Evolutionary conservation across 1,140 invertebrate genomes (phyloP).

Genomic region (Bilobella aurantiaca): DNA sequence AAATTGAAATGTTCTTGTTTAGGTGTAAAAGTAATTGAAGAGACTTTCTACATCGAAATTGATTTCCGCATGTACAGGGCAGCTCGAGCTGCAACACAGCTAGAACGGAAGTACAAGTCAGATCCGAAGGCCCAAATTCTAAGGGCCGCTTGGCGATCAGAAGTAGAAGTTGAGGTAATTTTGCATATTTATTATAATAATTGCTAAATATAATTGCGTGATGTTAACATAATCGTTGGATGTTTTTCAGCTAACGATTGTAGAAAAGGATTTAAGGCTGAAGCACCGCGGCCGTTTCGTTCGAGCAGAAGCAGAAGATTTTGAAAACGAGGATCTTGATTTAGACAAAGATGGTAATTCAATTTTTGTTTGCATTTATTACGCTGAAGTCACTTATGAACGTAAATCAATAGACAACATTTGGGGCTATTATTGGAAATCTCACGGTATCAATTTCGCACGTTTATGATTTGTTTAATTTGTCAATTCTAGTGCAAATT

Average conservation of each 20-base stretch:
- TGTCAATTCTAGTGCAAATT: too few relatives aligned
- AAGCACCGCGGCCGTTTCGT: background rate
- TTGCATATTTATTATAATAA: too few relatives aligned
- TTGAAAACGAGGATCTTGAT: constrained; percentile 1
- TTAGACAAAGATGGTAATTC: background rate
- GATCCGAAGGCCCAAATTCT: background rate
- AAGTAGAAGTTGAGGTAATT: too few relatives aligned
- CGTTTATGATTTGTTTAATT: too few relatives aligned
- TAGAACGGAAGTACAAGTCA: constrained; percentile 20
- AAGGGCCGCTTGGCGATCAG: background rate
- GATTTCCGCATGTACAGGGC: constrained; percentile 15
- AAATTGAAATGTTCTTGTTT: too few relatives aligned
- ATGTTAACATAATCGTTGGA: too few relatives aligned
- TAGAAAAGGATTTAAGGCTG: background rate
- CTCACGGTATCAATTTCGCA: too few relatives aligned
- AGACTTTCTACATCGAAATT: constrained; percentile 16
- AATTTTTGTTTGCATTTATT: too few relatives aligned
- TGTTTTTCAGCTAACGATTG: background rate
- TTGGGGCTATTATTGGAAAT: too few relatives aligned
- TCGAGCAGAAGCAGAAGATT: background rate
- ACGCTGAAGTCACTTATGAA: too few relatives aligned
- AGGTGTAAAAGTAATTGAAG: constrained; percentile 14
- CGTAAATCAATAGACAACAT: too few relatives aligned
- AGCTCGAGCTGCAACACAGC: constrained; percentile 16
- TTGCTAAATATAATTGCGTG: too few relatives aligned